Evolutionary conservation across 2,888 invertebrate species (phyloP).

Genomic region (Plagodis dolabraria): DNA sequence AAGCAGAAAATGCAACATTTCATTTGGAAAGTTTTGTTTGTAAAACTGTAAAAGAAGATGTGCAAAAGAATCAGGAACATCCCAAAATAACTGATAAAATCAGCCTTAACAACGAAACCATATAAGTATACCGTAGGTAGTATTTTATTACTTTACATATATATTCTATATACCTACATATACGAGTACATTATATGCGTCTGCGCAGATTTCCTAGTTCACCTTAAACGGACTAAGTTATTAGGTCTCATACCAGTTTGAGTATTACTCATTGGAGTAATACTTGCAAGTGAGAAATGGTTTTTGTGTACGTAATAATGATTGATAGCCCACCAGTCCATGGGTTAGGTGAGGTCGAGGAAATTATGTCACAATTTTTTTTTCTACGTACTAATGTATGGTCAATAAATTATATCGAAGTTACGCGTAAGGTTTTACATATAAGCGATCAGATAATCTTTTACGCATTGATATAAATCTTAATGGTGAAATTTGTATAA

Average conservation of each 20-base stretch:
- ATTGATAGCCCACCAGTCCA: not conserved
- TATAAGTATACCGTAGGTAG: too few relatives aligned
- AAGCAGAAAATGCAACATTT: too few relatives aligned
- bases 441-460: too few relatives aligned
- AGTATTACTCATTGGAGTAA: not conserved
- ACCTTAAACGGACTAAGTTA: conserved; percentile 29
- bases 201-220: conserved; percentile 30
- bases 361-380: conserved; percentile 8
- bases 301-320: conserved; percentile 12
- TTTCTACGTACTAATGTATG: too few relatives aligned
- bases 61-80: too few relatives aligned
- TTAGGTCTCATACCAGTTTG: conserved; percentile 21
- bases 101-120: too few relatives aligned
- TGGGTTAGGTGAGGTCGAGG: not conserved
- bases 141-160: conserved; percentile 1
- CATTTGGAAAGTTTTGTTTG: too few relatives aligned
- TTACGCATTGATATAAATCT: too few relatives aligned
- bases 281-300: conserved; percentile 6
- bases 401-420: not conserved
- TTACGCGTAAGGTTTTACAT: not conserved
- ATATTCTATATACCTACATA: conserved; percentile 8
- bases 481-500: too few relatives aligned
- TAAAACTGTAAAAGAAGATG: too few relatives aligned
- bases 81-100: too few relatives aligned
- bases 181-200: conserved; percentile 10